These are phyloP conservation scores for Oxygymnocypris stewartii DNA, from an alignment of 2,113 vertebrate species.

Conservation along the genomic window DNA sequence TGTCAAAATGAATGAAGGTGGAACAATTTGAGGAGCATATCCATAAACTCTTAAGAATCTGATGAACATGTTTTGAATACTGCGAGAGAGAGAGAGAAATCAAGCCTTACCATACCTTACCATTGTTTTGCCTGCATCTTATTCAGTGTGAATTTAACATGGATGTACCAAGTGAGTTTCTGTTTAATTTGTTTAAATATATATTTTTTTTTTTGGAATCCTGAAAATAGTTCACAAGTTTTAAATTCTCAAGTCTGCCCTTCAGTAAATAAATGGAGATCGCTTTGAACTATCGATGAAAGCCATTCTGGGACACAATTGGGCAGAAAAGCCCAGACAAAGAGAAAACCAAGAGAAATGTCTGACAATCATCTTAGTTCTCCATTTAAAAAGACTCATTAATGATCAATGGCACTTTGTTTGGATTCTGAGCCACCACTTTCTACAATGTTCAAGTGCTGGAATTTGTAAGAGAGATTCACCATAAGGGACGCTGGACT, in stretches of 20 bases:
- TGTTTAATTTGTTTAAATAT: not conserved
- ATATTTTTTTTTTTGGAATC: not conserved
- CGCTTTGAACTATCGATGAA: constrained; percentile 41
- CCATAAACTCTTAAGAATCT: constrained; percentile 1
- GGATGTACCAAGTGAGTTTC: constrained; percentile 21
- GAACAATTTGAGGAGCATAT: constrained; percentile 11
- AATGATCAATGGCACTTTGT: constrained; percentile 70
- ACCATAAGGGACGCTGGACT: constrained; percentile 50
- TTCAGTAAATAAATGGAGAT: constrained; percentile 22
- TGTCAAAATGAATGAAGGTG: not conserved
- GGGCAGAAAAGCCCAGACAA: constrained; percentile 53
- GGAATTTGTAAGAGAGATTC: constrained; percentile 58
- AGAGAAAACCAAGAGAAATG: constrained; percentile 68
- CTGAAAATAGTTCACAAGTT: constrained; percentile 10
- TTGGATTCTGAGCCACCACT: constrained; percentile 53
- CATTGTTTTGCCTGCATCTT: constrained; percentile 15
- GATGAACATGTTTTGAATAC: not conserved
- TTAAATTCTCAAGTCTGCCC: constrained; percentile 29
- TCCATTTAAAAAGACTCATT: constrained; percentile 61
- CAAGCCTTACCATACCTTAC: constrained; percentile 26
- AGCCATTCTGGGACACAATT: constrained; percentile 49
- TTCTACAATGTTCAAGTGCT: constrained; percentile 60
- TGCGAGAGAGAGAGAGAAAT: not conserved
- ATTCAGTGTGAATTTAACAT: constrained; percentile 35
- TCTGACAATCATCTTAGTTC: constrained; percentile 77